Percentiles rank a stretch among this genome's conserved stretches.
Conservation (phyloP, 2,888 invertebrate genomes). For the Tricholauxania praeusta region DNA sequence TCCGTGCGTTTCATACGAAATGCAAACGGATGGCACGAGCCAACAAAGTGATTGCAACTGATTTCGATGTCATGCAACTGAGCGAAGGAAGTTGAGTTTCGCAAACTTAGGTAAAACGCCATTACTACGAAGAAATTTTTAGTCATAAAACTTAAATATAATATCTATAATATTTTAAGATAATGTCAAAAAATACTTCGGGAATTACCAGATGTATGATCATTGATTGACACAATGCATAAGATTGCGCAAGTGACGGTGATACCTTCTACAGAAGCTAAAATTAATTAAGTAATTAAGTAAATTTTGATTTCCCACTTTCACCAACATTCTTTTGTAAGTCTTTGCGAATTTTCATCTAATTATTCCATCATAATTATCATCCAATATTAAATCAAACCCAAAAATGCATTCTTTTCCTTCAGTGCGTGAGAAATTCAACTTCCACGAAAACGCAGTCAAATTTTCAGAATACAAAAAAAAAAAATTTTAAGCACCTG, state of each 20-base stretch:
- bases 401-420: not conserved
- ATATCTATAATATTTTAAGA: not conserved
- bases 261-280: too few relatives aligned
- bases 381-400: too few relatives aligned
- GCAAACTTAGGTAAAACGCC: too few relatives aligned
- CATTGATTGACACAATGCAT: too few relatives aligned
- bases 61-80: not conserved
- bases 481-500: too few relatives aligned
- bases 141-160: not conserved
- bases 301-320: too few relatives aligned
- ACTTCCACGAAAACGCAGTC: conserved; percentile 1
- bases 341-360: too few relatives aligned
- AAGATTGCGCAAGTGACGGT: too few relatives aligned
- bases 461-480: conserved; percentile 11
- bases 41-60: not conserved
- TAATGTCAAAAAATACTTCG: not conserved
- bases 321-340: too few relatives aligned
- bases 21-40: conserved; percentile 28
- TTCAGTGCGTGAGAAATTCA: conserved; percentile 6
- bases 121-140: not conserved
- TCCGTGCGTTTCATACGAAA: conserved; percentile 6
- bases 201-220: not conserved
- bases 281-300: too few relatives aligned
- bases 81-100: not conserved
- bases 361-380: too few relatives aligned